Percentiles rank a stretch among this genome's conserved stretches.
phyloP scores from a whole-genome alignment of 1,140 invertebrate species.

The Rhynchophorus ferrugineus region DNA sequence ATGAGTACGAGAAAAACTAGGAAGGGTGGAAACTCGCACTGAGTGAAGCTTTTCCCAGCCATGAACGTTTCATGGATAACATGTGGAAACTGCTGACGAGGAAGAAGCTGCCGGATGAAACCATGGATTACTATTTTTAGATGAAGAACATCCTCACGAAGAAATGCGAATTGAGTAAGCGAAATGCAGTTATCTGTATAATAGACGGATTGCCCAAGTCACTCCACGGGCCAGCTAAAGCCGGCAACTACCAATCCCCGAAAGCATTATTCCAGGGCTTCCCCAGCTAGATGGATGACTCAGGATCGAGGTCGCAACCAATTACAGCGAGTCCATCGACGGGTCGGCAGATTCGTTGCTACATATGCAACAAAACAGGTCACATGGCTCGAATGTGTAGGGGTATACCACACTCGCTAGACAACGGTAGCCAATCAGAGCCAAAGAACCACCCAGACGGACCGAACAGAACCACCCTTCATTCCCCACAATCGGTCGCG shows the following conservation, averaged over 20 bases:
- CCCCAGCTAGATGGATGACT: slow-evolving; percentile 29
- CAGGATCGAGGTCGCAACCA: too few species aligned
- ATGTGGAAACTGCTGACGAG: slow-evolving; percentile 30
- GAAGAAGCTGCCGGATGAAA: slow-evolving; percentile 28
- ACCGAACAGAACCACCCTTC: too few species aligned
- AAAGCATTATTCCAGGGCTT: too few species aligned
- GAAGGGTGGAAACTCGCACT: slow-evolving; percentile 27
- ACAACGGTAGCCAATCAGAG: not conserved
- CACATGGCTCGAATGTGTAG: too few species aligned
- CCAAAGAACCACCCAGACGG: too few species aligned
- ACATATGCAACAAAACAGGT: too few species aligned
- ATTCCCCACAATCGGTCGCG: too few species aligned
- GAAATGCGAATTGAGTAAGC: slow-evolving; percentile 28
- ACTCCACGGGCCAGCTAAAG: slow-evolving; percentile 32
- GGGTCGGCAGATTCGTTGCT: too few species aligned
- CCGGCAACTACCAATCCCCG: too few species aligned
- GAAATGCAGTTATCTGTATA: slow-evolving; percentile 32
- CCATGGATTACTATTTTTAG: slow-evolving; percentile 34
- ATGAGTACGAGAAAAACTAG: slow-evolving; percentile 26
- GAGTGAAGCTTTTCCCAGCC: slow-evolving; percentile 26
- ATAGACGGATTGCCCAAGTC: slow-evolving; percentile 30
- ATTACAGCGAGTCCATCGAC: too few species aligned
- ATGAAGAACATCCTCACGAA: slow-evolving; percentile 34
- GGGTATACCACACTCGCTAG: too few species aligned
- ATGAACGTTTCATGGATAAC: not conserved